These are phyloP conservation scores for Nymphicus hollandicus DNA, from an alignment of 2,113 vertebrate species.

Conservation along the genomic window DNA sequence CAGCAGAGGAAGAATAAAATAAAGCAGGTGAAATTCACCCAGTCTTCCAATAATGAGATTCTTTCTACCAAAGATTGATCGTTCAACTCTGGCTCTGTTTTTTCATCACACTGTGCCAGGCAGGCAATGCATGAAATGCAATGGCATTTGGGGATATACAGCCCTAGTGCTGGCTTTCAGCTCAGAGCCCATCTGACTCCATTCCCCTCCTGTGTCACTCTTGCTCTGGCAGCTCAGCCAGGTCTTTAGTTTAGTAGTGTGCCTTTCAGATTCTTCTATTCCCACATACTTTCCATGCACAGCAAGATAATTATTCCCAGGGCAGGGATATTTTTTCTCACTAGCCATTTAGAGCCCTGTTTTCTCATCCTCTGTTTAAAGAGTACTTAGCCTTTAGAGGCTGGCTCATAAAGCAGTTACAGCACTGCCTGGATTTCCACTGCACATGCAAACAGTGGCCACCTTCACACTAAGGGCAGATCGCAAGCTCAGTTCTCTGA, in stretches of 20 bases:
- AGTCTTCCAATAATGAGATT: not conserved
- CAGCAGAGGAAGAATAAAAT: not conserved
- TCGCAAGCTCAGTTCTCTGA: not conserved
- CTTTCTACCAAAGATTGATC: not conserved
- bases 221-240: not conserved
- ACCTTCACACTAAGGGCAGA: not conserved
- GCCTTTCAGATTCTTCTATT: not conserved
- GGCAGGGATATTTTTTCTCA: not conserved
- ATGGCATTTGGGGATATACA: not conserved
- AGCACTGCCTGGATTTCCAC: not conserved
- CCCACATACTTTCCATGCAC: not conserved
- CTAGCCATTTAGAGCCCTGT: not conserved
- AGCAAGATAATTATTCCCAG: not conserved
- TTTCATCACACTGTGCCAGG: not conserved
- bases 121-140: not conserved
- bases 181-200: not conserved
- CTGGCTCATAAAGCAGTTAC: not conserved
- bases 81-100: not conserved
- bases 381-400: not conserved
- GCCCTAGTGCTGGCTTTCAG: not conserved
- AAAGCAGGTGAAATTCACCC: not conserved
- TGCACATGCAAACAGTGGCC: not conserved
- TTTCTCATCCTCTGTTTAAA: not conserved
- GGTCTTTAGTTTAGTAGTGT: not conserved
- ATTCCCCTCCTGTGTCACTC: rapidly evolving